A percentile compares a stretch with the other conserved stretches of the same genome.
Conservation (phyloP, 1,140 invertebrate species). For the Microplitis demolitor region DNA sequence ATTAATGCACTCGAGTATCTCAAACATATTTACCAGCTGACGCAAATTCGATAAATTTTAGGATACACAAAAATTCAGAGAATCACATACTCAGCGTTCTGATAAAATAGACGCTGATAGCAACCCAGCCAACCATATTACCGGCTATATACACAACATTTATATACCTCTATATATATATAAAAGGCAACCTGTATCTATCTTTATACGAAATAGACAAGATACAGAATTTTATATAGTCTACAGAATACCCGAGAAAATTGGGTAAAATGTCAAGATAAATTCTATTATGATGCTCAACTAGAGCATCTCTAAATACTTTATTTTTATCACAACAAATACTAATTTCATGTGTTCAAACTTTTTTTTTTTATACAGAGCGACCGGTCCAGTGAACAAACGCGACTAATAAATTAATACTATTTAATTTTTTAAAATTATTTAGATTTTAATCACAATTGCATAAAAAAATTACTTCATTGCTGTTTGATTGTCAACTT, state of each 20-base stretch:
- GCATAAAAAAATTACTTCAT: too few relatives aligned
- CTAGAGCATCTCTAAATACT: neutral
- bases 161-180: too few relatives aligned
- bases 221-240: neutral
- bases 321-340: neutral
- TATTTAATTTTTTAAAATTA: too few relatives aligned
- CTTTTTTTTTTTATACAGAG: too few relatives aligned
- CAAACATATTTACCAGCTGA: neutral
- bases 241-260: neutral
- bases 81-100: conserved; percentile 6
- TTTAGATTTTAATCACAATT: too few relatives aligned
- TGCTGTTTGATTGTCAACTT: too few relatives aligned
- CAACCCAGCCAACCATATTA: neutral
- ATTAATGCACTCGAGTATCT: neutral
- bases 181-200: too few relatives aligned
- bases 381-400: too few relatives aligned
- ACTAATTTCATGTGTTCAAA: neutral
- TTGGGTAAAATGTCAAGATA: neutral
- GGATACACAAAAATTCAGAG: neutral
- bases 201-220: neutral
- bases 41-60: conserved; percentile 7
- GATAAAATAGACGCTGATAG: conserved; percentile 14
- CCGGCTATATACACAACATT: too few relatives aligned
- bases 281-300: neutral
- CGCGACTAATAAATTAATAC: too few relatives aligned